Percentiles rank a stretch among this genome's conserved stretches.
Evolutionary conservation across 2,888 invertebrate species (phyloP).

Genomic region (Lysandra bellargus): DNA sequence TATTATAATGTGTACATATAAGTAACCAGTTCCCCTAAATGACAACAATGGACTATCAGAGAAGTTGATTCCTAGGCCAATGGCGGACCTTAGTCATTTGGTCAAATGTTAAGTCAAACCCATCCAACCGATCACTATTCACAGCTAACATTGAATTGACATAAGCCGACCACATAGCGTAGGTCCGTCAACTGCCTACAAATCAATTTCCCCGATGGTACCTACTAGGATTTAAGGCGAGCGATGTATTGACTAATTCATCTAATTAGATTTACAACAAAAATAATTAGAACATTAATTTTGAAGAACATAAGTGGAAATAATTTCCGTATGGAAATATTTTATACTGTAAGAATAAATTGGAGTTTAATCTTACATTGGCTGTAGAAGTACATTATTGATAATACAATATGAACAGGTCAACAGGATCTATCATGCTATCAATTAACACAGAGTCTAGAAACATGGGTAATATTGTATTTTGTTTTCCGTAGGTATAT

Average conservation of each 20-base stretch:
- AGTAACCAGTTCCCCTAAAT: not conserved
- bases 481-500: no score
- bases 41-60: not conserved
- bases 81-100: no score
- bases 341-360: not conserved
- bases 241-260: not conserved
- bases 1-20: not conserved
- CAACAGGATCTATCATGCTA: not conserved
- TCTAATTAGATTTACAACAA: not conserved
- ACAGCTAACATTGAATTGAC: no score
- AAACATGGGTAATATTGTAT: not conserved
- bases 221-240: not conserved
- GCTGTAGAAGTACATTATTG: not conserved
- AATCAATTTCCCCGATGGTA: not conserved
- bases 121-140: no score
- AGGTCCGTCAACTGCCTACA: no score
- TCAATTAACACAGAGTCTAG: not conserved
- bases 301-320: not conserved
- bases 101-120: no score
- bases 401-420: no score
- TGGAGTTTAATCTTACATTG: not conserved
- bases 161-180: no score
- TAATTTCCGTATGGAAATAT: not conserved
- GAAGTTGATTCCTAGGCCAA: no score
- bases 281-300: not conserved